Percentiles rank a stretch among this genome's conserved stretches.
Evolutionary conservation across 2,888 invertebrate genomes (phyloP).

Genomic region (Phorcus lineatus): DNA sequence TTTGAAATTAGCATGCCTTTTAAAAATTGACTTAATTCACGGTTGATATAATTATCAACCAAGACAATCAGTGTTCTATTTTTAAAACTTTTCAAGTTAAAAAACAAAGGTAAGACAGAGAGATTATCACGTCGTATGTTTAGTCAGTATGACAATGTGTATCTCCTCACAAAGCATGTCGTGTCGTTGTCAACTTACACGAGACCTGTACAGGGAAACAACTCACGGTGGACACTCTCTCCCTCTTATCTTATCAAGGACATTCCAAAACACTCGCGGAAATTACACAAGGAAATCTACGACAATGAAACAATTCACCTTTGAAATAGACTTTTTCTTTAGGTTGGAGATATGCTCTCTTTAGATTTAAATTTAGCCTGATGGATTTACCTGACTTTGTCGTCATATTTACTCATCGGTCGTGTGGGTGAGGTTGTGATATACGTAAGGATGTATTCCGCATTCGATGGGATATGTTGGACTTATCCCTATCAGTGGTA

Average conservation of each 20-base stretch:
- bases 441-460: background rate
- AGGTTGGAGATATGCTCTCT: background rate
- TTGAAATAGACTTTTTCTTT: background rate
- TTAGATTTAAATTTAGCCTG: background rate
- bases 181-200: too few species aligned
- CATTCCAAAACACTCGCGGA: background rate
- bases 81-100: too few species aligned
- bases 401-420: too few species aligned
- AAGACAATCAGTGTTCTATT: too few species aligned
- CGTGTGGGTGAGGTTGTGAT: background rate
- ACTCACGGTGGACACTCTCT: background rate
- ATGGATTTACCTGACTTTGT: too few species aligned
- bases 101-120: too few species aligned
- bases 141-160: too few species aligned
- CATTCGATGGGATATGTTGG: background rate
- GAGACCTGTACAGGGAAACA: background rate
- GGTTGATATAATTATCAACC: too few species aligned
- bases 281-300: background rate
- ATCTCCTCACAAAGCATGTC: too few species aligned
- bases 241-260: background rate
- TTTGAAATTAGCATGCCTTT: too few species aligned
- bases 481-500: constrained; percentile 1
- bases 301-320: background rate
- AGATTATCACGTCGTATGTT: too few species aligned
- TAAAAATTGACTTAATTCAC: too few species aligned